Base-by-base conservation (phyloP, 2,797 vertebrate genomes). In the Pseudopleuronectes americanus region DNA sequence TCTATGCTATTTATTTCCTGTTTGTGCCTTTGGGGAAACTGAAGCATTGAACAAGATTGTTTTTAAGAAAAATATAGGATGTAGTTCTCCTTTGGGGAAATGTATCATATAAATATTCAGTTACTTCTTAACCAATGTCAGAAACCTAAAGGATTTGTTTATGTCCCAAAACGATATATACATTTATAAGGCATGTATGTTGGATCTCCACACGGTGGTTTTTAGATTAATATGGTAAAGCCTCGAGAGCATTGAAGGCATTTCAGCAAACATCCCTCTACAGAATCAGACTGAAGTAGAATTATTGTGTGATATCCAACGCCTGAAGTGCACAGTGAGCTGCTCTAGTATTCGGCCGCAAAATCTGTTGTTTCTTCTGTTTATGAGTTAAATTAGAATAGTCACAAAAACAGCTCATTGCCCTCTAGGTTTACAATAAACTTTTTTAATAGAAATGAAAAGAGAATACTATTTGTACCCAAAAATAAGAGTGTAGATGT, bases 191-290 rank as follows among this genome's bases (percentile, higher is more conserved):
- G 56, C 28, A 71, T 74, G 56, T 62, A 63, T n/a, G 36, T 33
- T 71, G 77, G 65, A 84, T 77, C 68, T 79, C 71, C 69, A 81
- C 51, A 62, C 58, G 9, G 61, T 81, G 79, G 57, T 67, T 72
- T 80, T 74, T 57, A 61, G 33, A 24, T 24, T 59, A 48, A 12
- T 1, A 0, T 28, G 16, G 41, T 76, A 76, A 66, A 56, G 22
- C 22, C 63, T n/a, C 41, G 45, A 73, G 66, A 58, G 23, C 23
- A 51, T 36, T 36, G 31, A 54, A 61, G 36, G 23, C 54, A 59
- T 23, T 69, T 71, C 38, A 68, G 57, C 28, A 60, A 75, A 63
- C 41, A 54, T 24, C 64, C 54, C 68, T 76, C 64, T 24, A 68
- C 67, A 71, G 53, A 72, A 60, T 60, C 71, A 56, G 28, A 68